Evolutionary conservation across 2,797 vertebrate genomes (phyloP), one percentile per base, ranked within the genome.

Genomic region (Sebastes steindachneri): DNA sequence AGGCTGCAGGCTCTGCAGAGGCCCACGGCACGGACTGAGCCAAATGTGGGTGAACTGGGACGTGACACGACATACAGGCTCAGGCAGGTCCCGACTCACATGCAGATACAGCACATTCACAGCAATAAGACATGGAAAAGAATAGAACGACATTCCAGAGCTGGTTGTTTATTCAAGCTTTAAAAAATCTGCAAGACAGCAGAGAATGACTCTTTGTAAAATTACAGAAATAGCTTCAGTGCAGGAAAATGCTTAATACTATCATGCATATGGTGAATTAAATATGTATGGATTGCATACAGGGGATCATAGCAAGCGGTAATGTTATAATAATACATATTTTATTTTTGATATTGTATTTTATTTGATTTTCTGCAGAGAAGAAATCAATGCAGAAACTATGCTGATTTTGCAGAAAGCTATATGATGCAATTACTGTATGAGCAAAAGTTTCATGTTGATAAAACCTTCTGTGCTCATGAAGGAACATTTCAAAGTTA

Each of bases 31-130:
- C 29, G 33, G 70, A 58, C 51, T 25, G 79, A 60, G 81, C 85
- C 70, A 85, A 84, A 83, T 79, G 66, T 73, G 62, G 45, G 63
- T 77, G 66, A 92, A 88, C 74, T 85, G 79, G 77, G 66, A 68
- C 72, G 37, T 31, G 55, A 80, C 51, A 64, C 17, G 41, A 76
- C 68, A 51, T n/a, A 33, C 87, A 88, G 76, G 88, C 79, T 79
- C 81, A 71, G 85, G 53, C 88, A 90, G 58, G 86, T 80, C 74
- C 64, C 35, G 1, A 21, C 69, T 73, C 51, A 77, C 55, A 29
- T 35, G 73, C 37, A 75, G 8, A 6, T 65, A 64, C 54, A 72
- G 25, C 11, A 2, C 63, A 68, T 66, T 82, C 73, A 68, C 19
- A 73, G 35, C 23, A 81, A 80, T 51, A 86, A 82, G 66, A 84